Base-by-base conservation (phyloP, 2,113 vertebrate species). In the Aegithalos caudatus region DNA sequence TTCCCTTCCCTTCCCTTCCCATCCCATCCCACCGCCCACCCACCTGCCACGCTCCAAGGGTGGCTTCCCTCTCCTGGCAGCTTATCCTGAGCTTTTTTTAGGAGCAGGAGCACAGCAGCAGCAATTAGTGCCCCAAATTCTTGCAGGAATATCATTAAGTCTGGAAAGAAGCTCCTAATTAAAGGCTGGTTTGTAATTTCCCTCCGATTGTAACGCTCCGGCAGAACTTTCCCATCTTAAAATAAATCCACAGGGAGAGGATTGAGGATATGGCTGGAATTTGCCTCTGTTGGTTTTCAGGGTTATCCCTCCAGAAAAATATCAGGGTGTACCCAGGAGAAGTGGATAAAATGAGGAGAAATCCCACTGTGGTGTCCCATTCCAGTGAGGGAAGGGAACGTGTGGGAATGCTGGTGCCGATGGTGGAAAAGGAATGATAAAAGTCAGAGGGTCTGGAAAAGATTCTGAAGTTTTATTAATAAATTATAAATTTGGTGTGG, bases 381-480 rank as follows among this genome's bases (percentile, higher is more conserved):
- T 51, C 53, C 71, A 18, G 4, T 1, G 7, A 7, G 42, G 51
- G 70, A 53, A 45, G 22, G 80, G 45, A 51, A 35, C 0, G 3
- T 0, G 4, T 18, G 22, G 66, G 47, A 44, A 24, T 44, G 25
- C 1, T 0, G 6, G 56, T 10, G 20, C 45, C 15, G 5, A 5
- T 17, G 27, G 47, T 8, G 53, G 33, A 14, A 42, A 51, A 44
- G 44, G 71, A 50, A 20, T 6, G 9, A 14, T 4, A 3, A 17
- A 50, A 66, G 9, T 12, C n/a, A 6, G n/a, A n/a, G 40, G 28
- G 10, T 10, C 24, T 7, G 12, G 20, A 8, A 40, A 48, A 20
- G 7, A 20, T 20, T n/a, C 6, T 1, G 0, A 7, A n/a, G 21
- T 33, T 81, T 45, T 56, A 7, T 38, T 7, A 3, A 18, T 21